Evolutionary conservation across 2,888 invertebrate species (phyloP), one percentile per base, ranked within the genome.

Genomic region (Chymomyza caudatula): DNA sequence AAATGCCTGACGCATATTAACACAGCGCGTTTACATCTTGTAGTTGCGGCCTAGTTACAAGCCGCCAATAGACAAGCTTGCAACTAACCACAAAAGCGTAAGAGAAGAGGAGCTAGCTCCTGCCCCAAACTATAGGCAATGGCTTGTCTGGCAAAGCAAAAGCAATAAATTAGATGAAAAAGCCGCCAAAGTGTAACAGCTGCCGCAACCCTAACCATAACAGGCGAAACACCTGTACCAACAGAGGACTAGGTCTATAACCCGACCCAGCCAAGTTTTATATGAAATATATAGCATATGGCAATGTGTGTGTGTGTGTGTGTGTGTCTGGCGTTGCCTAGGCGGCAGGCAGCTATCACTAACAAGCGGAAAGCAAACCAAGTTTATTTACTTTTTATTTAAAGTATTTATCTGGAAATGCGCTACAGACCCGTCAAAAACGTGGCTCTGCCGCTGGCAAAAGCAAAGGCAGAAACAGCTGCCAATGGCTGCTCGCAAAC

Each of bases 111-210:
- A 25, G 20, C 15, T 13, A 49, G 17, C 55, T 58, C 15, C 65
- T 82, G 75, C 62, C 77, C 61, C 29, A 25, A 4, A 37, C 11
- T n/a, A n/a, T n/a, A n/a, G n/a, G n/a, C 29, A 4, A 2, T 58
- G 44, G 37, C 23, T 23, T 25, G 23, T 49, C 54, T 11, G 65
- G 64, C 65, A 51, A 20, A 42, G 49, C 68, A 71, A 62, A 67
- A 71, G 87, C 73, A 83, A 83, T 83, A 83, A 83, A 83, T 83
- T 83, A 83, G 80, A 85, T 77, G 84, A 86, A 85, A 80, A 85
- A 78, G 87, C 87, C 83, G 81, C 87, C 73, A 86, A 82, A 82
- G 85, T 77, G 80, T 82, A 82, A 79, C 82, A 82, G 82, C 86
- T 82, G 82, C 68, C 80, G 79, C 77, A 56, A 52, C 53, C 65